Evolutionary conservation across 1,140 invertebrate species (phyloP), one percentile per base, ranked within the genome.

Genomic region (Papilio xuthus): DNA sequence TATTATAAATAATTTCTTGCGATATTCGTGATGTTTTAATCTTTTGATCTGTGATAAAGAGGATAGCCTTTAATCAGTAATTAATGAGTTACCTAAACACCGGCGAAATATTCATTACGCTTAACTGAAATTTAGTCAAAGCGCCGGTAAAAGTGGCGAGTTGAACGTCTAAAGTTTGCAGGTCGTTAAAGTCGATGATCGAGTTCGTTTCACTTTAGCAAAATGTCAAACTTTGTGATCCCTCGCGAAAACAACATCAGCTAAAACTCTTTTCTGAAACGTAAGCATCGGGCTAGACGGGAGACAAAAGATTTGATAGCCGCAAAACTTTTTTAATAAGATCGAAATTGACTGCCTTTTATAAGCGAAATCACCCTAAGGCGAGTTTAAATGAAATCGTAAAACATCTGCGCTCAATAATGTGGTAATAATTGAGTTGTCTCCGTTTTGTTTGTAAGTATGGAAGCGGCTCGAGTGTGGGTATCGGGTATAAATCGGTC

Each of bases 111-210:
- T 50, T 28, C 44, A 74, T 74, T 53, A 53, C 47, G 23, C 72
- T 53, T 73, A 73, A 76, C 74, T 76, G 50, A 42, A 76, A 37
- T 76, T 76, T 76, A 76, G 23, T 63, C 28, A 15, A 60, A 82
- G 79, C 78, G 74, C 81, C 81, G 74, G 74, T 87, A 83, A 88
- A 86, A 88, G 81, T 88, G 80, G 83, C 82, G 83, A 85, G 83
- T 83, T 87, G 85, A 85, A 86, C 86, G 81, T 85, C 79, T 81
- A 86, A 90, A 90, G 78, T 90, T 88, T 74, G 80, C 83, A 85
- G 88, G 80, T 89, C 85, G 85, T 90, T 91, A 88, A 91, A 90
- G 86, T 90, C 88, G 85, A 90, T 86, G 88, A 90, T 89, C 86
- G 83, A 89, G 88, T 92, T 90, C 79, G 82, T 81, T 87, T 81